Percentiles rank a stretch among this genome's conserved stretches.
These are phyloP conservation scores for Pseudorectes ferrugineus DNA, from an alignment of 2,113 vertebrate species.

Conservation along the genomic window DNA sequence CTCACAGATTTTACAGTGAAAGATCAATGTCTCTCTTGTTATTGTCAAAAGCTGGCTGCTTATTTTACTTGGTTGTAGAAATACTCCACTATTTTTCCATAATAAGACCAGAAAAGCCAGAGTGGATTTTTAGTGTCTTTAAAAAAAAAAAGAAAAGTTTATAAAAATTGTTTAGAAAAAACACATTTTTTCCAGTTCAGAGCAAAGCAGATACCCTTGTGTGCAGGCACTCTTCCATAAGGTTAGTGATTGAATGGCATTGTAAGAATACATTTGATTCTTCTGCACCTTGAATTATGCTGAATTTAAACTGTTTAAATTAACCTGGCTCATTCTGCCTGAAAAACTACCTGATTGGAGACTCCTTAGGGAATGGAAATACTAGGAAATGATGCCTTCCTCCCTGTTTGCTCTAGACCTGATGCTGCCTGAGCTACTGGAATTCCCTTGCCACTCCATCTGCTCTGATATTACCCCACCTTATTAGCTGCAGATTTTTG, in stretches of 20 bases:
- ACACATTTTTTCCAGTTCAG: not conserved
- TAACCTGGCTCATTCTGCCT: not conserved
- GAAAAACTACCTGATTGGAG: not conserved
- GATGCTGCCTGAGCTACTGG: not conserved
- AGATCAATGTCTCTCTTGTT: not conserved
- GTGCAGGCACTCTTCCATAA: not conserved
- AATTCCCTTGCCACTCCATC: not conserved
- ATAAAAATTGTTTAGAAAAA: not conserved
- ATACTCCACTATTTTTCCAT: not conserved
- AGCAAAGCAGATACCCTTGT: not conserved
- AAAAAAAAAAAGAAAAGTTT: not conserved
- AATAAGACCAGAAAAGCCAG: not conserved
- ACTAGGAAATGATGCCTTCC: not conserved
- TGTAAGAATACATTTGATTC: not conserved
- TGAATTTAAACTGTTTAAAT: not conserved
- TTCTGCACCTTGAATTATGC: not conserved
- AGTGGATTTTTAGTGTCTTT: not conserved
- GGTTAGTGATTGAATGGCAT: not conserved
- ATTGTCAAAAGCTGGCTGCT: not conserved
- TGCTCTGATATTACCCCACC: not conserved
- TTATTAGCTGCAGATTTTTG: not conserved
- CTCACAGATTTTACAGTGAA: not conserved
- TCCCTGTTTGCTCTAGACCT: not conserved
- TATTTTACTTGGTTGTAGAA: not conserved
- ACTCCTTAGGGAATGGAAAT: not conserved